Base-by-base conservation (phyloP, 1,140 invertebrate species). In the Latrodectus geometricus region DNA sequence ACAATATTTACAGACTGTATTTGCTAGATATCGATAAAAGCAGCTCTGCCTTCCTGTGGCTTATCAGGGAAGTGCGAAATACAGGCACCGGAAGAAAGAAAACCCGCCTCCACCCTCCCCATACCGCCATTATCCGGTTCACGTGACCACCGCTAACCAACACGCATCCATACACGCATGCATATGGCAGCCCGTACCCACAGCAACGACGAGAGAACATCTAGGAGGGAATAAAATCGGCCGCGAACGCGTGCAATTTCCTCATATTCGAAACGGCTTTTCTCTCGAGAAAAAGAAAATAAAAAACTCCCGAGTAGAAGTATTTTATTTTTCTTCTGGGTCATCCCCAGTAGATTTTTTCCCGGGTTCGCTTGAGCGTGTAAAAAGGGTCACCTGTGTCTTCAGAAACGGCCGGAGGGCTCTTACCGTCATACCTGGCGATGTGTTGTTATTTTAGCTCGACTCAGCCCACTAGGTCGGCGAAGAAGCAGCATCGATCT, bases 41-140 rank as follows among this genome's bases (percentile, higher is more conserved):
- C n/a, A 14, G 11, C 72, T n/a, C 23, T 50, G 65, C 76, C 76
- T 86, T 86, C 84, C 84, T 86, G 84, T 86, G 75, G 20, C 84
- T 86, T 86, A 86, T 86, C 84, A 86, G 84, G 84, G 84, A 86
- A 86, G 84, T 86, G 50, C 23, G 49, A 85, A 77, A 72, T 83
- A 83, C 80, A 83, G 80, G 80, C 80, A 85, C 73, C 82, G 73
- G 82, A 77, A 85, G 74, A 69, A 61, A 72, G 70, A 76, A 50
- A 50, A 76, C 21, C 77, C 61, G 48, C 77, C 74, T 52, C 50
- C 74, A 14, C 50, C 61, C 82, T 11, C 23, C 54, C 35, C 66
- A 50, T 21, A n/a, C 20, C 21, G 49, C 61, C 56, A 21, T 17
- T 48, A 76, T 84, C 82, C 82, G 82, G 82, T 75, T 52, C 82